A percentile compares a stretch with the other conserved stretches of the same genome.
Conservation (phyloP, 2,888 invertebrate species). For the Eupelmus urozonus region DNA sequence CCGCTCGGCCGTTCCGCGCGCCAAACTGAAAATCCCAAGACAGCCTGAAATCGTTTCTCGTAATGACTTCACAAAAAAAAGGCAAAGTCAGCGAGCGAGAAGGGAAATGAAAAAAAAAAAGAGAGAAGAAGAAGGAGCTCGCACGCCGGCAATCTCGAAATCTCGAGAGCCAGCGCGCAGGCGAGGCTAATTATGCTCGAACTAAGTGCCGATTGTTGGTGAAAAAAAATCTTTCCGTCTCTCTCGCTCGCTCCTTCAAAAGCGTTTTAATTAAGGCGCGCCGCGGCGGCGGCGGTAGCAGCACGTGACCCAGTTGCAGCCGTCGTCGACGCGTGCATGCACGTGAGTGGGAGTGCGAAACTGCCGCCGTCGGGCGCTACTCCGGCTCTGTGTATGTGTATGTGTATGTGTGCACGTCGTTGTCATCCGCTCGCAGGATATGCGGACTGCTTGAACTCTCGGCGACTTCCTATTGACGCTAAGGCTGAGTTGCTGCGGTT, state of each 20-base stretch:
- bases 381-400: too few species aligned
- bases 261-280: constrained; percentile 56
- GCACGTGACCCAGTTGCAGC: constrained; percentile 56
- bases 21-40: too few species aligned
- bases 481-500: too few species aligned
- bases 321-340: too few species aligned
- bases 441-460: too few species aligned
- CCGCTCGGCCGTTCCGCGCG: too few species aligned
- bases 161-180: constrained; percentile 38
- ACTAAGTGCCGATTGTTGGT: constrained; percentile 56
- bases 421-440: too few species aligned
- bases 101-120: not conserved
- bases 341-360: not conserved
- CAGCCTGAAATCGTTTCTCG: constrained; percentile 24
- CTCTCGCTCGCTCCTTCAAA: constrained; percentile 43
- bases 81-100: not conserved
- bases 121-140: constrained; percentile 12
- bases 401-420: too few species aligned
- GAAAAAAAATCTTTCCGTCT: constrained; percentile 40
- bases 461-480: too few species aligned
- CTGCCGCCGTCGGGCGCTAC: too few species aligned
- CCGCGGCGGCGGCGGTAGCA: constrained; percentile 7
- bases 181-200: constrained; percentile 56
- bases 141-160: constrained; percentile 47
- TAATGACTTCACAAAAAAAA: constrained; percentile 32